Base-by-base conservation (phyloP, 2,113 vertebrate genomes). In the Psettodes erumei region DNA sequence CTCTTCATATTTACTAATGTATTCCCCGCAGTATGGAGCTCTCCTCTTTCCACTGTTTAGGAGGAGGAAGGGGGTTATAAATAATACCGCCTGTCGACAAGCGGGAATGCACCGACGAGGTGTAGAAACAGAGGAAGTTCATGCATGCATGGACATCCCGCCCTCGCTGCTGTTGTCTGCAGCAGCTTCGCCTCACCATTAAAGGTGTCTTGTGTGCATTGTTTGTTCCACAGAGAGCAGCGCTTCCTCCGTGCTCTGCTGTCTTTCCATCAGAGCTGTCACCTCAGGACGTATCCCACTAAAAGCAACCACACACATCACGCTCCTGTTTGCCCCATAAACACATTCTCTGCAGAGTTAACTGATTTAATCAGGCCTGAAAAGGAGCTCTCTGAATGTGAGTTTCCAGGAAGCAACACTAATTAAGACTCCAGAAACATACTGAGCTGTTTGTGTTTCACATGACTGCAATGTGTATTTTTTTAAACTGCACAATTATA, bases 1-100 rank as follows among this genome's bases (percentile, higher is more conserved):
- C 94, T 96, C 93, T 95, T 96, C 96, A 94, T 96, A 95, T 95
- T 96, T 96, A 86, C 94, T 97, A 96, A 97, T 96, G 96, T 96
- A 96, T 96, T 96, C 95, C 95, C 94, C 88, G 89, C 93, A 94
- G 95, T 94, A 95, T 73, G 79, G 87, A 93, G 77, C 69, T 94
- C 92, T 95, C 94, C 94, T 96, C 95, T 95, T 91, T 92, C 94
- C 93, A 86, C 94, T 95, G 94, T 96, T 96, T 96, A 95, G 94
- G 91, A 94, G 94, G 92, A 93, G 93, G 94, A 91, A 88, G 33
- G 89, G 94, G 94, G 94, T 96, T 96, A 96, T 96, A 96, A 97
- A 96, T 96, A 96, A 97, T 95, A 95, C 94, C 93, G 92, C 95
- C 95, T 94, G 95, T 95, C 95, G 94, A 95, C 95, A 94, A 95